phyloP scores from a whole-genome alignment of 1,140 invertebrate species.

The Formica selysi region DNA sequence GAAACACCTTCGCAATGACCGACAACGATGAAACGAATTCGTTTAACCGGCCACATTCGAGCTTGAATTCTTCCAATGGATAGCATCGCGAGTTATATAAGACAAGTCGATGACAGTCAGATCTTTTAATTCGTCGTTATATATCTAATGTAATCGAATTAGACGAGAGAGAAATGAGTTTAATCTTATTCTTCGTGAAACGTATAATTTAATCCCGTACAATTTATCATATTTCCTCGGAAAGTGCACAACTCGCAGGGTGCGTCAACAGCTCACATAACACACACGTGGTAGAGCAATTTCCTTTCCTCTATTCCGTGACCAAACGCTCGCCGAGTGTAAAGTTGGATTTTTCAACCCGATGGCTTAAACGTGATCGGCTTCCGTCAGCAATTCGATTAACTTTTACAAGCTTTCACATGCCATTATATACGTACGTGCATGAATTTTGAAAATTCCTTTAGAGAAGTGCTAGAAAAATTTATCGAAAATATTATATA shows the following conservation, averaged over 20 bases:
- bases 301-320: conserved; percentile 59
- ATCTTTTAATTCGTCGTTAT: background rate
- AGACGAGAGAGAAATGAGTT: background rate
- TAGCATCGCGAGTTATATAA: background rate
- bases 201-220: background rate
- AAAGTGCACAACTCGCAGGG: background rate
- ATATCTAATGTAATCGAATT: background rate
- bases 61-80: background rate
- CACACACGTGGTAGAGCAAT: conserved; percentile 42
- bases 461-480: background rate
- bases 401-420: conserved; percentile 16
- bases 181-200: background rate
- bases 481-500: conserved; percentile 7
- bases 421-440: background rate
- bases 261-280: background rate
- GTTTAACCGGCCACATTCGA: background rate
- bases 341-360: conserved; percentile 55
- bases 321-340: conserved; percentile 1
- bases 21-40: conserved; percentile 56
- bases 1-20: conserved; percentile 81
- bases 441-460: background rate
- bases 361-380: conserved; percentile 40
- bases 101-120: background rate
- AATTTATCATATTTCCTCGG: background rate
- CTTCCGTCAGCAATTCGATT: conserved; percentile 28